Conservation (phyloP, 2,113 vertebrate genomes). For the Strigops habroptila region DNA sequence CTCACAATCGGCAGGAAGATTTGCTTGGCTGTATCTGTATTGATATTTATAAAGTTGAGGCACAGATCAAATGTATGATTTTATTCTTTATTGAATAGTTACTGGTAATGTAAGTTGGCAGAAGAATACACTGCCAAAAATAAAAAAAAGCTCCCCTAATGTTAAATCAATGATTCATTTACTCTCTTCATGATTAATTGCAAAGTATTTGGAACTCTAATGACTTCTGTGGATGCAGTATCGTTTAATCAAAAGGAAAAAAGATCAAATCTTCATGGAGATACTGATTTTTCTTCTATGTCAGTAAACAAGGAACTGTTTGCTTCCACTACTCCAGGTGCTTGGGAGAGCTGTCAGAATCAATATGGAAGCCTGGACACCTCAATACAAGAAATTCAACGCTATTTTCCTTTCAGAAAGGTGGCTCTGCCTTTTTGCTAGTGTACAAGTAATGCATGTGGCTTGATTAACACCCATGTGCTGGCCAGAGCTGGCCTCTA, state of each 20-base stretch:
- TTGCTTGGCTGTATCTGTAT: background rate
- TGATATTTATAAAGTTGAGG: background rate
- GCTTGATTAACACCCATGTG: background rate
- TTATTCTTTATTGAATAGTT: constrained; percentile 48
- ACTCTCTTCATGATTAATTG: constrained; percentile 44
- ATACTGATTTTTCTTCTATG: background rate
- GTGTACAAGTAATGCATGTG: background rate
- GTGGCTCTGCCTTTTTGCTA: background rate
- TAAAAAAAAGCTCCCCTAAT: background rate
- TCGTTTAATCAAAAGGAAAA: background rate
- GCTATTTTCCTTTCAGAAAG: background rate
- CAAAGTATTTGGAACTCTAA: constrained; percentile 29
- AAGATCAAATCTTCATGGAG: background rate
- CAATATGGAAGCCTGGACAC: background rate
- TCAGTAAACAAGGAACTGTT: constrained; percentile 1
- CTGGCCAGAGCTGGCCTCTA: background rate
- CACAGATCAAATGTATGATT: background rate
- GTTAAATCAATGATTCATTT: constrained; percentile 65
- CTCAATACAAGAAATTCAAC: background rate
- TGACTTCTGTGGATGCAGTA: constrained; percentile 36
- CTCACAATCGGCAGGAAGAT: background rate
- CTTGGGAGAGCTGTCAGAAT: background rate
- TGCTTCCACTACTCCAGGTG: background rate
- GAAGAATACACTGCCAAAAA: background rate
- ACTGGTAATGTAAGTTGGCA: constrained; percentile 5